Percentiles rank a stretch among this genome's conserved stretches.
These are phyloP conservation scores for Glaucidium brasilianum DNA, from an alignment of 2,113 vertebrate species.

Conservation along the genomic window DNA sequence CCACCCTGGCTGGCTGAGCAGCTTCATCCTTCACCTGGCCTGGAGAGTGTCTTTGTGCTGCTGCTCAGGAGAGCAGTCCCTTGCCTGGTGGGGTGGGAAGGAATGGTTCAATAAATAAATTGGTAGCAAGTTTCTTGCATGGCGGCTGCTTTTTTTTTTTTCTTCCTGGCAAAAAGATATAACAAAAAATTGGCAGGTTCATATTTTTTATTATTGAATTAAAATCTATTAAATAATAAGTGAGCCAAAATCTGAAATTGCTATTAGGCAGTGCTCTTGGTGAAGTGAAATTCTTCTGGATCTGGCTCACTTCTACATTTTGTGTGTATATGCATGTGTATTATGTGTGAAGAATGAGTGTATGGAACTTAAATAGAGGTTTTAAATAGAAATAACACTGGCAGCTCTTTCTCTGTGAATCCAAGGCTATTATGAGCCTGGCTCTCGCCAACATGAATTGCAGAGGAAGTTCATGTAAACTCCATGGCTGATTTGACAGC, in stretches of 20 bases:
- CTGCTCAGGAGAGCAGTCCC: not conserved
- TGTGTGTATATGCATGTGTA: not conserved
- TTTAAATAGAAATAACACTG: slow-evolving; percentile 37
- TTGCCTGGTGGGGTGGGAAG: not conserved
- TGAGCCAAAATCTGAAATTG: not conserved
- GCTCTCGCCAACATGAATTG: not conserved
- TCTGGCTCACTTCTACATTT: not conserved
- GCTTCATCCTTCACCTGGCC: not conserved
- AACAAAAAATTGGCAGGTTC: not conserved
- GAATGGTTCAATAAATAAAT: not conserved
- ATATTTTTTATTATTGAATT: slow-evolving; percentile 34
- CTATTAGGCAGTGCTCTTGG: not conserved
- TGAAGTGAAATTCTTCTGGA: not conserved
- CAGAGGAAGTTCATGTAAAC: slow-evolving; percentile 24
- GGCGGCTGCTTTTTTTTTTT: too few relatives aligned
- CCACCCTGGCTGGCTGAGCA: not conserved
- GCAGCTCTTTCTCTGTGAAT: not conserved
- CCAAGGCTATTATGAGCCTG: slow-evolving; percentile 10
- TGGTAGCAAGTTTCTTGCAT: not conserved
- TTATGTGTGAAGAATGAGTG: not conserved
- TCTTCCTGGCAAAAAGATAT: not conserved
- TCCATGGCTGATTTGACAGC: slow-evolving; percentile 19
- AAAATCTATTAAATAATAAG: slow-evolving; percentile 23
- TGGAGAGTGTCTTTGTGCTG: not conserved
- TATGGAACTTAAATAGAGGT: not conserved